Conservation (phyloP, 2,113 vertebrate genomes). For the Castor canadensis region DNA sequence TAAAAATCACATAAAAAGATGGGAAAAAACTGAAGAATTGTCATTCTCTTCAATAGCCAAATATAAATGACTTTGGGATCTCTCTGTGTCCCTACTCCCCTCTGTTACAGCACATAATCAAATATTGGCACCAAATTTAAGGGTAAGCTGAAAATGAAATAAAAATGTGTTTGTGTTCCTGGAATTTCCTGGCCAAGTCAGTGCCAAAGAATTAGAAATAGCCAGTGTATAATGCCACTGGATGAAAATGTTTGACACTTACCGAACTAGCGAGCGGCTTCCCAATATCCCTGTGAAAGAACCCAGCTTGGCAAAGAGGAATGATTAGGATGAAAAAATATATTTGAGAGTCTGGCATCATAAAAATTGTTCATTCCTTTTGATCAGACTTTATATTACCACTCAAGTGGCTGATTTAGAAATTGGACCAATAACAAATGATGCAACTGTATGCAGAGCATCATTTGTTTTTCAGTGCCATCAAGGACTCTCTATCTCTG, state of each 20-base stretch:
- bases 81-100: not conserved
- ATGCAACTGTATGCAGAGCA: not conserved
- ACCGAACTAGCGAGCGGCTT: not conserved
- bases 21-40: not conserved
- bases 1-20: not conserved
- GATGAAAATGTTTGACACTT: not conserved
- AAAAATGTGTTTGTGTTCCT: not conserved
- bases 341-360: not conserved
- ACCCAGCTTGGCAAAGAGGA: not conserved
- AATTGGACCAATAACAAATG: not conserved
- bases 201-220: not conserved
- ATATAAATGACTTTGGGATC: constrained; percentile 27
- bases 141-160: constrained; percentile 12
- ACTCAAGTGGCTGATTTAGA: not conserved
- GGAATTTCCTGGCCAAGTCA: constrained; percentile 24
- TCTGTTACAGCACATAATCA: constrained; percentile 13
- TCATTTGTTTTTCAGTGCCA: not conserved
- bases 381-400: not conserved
- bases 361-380: not conserved
- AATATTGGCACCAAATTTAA: constrained; percentile 32
- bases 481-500: not conserved
- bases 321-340: not conserved
- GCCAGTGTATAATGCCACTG: not conserved
- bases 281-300: not conserved
- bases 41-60: constrained; percentile 40